Evolutionary conservation across 2,797 vertebrate genomes (phyloP).

Genomic region (Valencia hispanica): DNA sequence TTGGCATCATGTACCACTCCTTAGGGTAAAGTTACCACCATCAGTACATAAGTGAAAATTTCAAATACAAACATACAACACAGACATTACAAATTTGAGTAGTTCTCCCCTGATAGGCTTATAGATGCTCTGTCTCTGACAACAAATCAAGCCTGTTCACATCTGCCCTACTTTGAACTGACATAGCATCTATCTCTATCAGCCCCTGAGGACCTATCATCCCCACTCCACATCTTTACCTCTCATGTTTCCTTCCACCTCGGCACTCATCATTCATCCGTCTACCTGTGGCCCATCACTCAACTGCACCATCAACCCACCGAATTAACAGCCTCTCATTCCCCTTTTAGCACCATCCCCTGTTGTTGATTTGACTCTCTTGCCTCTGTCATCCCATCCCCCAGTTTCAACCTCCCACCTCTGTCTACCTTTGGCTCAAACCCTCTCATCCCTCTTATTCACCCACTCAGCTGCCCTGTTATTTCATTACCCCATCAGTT

Average conservation of each 20-base stretch:
- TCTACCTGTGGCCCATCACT: slow-evolving; percentile 70
- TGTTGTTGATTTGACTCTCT: slow-evolving; percentile 57
- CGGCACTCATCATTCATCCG: slow-evolving; percentile 67
- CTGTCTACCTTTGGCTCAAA: slow-evolving; percentile 62
- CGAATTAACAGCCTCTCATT: slow-evolving; percentile 71
- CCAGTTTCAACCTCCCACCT: slow-evolving; percentile 53
- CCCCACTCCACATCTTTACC: slow-evolving; percentile 63
- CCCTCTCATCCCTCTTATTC: slow-evolving; percentile 59
- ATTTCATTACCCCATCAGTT: slow-evolving; percentile 52
- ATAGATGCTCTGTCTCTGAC: slow-evolving; percentile 38
- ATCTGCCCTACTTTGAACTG: slow-evolving; percentile 63
- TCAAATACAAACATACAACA: slow-evolving; percentile 7
- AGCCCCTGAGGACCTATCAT: slow-evolving; percentile 67
- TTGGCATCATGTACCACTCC: not conserved
- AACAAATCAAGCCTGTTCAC: slow-evolving; percentile 47
- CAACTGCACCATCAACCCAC: slow-evolving; percentile 44
- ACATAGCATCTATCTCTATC: slow-evolving; percentile 67
- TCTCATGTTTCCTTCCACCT: slow-evolving; percentile 62
- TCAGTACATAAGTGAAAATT: not conserved
- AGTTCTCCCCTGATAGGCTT: slow-evolving; percentile 19
- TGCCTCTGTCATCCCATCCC: slow-evolving; percentile 37
- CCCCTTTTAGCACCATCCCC: slow-evolving; percentile 66
- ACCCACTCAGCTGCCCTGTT: slow-evolving; percentile 53
- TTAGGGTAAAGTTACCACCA: not conserved
- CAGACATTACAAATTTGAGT: not conserved